Percentiles rank a stretch among this genome's conserved stretches.
phyloP scores from a whole-genome alignment of 2,113 vertebrate genomes.

The Hyaena hyaena region DNA sequence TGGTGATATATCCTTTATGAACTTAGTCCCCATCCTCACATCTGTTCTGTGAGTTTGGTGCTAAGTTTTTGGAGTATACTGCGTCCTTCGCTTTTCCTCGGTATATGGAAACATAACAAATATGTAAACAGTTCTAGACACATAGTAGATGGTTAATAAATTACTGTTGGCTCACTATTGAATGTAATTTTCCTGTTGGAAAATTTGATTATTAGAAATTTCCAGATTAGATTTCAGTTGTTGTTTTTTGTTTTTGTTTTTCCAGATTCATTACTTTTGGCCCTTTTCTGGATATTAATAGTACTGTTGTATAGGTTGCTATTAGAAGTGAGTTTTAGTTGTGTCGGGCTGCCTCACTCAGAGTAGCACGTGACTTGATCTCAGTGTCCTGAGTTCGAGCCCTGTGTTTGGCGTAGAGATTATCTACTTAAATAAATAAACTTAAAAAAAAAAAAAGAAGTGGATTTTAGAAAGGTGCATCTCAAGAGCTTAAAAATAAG shows the following conservation, averaged over 20 bases:
- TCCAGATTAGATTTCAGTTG: neutral
- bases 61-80: neutral
- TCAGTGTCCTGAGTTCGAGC: neutral
- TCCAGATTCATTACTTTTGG: neutral
- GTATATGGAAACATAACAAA: neutral
- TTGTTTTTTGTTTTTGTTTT: neutral
- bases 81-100: neutral
- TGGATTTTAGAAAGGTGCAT: neutral
- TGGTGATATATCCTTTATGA: neutral
- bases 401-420: neutral
- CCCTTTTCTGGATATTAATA: neutral
- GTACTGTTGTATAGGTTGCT: neutral
- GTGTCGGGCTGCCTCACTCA: neutral
- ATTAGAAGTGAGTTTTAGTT: neutral
- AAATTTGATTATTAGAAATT: neutral
- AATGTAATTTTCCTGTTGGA: neutral
- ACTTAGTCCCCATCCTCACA: neutral
- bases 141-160: neutral
- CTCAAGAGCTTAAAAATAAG: neutral
- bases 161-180: neutral
- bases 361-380: neutral
- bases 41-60: neutral
- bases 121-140: neutral
- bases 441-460: neutral
- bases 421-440: neutral